Conservation (phyloP, 2,888 invertebrate genomes). For the Drosophila siamana region DNA sequence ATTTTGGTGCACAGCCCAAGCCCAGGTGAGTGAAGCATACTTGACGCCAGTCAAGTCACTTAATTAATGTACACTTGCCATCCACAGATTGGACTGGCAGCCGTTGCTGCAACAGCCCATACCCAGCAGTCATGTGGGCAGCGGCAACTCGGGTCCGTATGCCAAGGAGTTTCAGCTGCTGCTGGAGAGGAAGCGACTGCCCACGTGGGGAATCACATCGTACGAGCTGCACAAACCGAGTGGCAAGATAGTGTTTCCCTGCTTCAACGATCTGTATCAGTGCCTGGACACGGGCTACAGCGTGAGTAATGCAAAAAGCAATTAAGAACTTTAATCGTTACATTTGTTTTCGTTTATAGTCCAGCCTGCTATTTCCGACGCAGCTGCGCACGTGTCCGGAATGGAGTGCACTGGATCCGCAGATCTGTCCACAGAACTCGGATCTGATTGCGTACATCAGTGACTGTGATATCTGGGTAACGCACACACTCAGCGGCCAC, state of each 20-base stretch:
- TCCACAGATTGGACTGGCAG: slow-evolving; percentile 91
- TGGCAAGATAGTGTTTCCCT: slow-evolving; percentile 96
- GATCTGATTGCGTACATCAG: slow-evolving; percentile 96
- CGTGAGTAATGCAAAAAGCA: slow-evolving; percentile 85
- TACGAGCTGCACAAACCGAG: slow-evolving; percentile 94
- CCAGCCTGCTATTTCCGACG: slow-evolving; percentile 89
- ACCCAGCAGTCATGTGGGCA: slow-evolving; percentile 87
- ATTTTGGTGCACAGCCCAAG: slow-evolving; percentile 43
- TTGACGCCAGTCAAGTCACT: too few species aligned
- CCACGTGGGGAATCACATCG: slow-evolving; percentile 97
- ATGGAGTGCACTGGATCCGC: slow-evolving; percentile 91
- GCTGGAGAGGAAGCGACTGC: slow-evolving; percentile 95
- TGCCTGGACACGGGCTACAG: slow-evolving; percentile 91
- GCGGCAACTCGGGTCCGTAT: slow-evolving; percentile 86
- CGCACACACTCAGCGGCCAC: slow-evolving; percentile 87
- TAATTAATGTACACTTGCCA: background rate
- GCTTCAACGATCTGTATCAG: slow-evolving; percentile 94
- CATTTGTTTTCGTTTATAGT: slow-evolving; percentile 52
- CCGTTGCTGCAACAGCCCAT: slow-evolving; percentile 92
- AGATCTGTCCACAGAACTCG: slow-evolving; percentile 87
- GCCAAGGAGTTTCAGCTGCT: slow-evolving; percentile 96
- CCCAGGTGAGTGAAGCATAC: slow-evolving; percentile 51
- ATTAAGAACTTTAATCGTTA: background rate
- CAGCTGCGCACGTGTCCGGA: slow-evolving; percentile 88
- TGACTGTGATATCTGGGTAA: slow-evolving; percentile 96